Percentiles rank a stretch among this genome's conserved stretches.
Evolutionary conservation across 2,797 vertebrate species (phyloP).

Genomic region (Chelon labrosus): DNA sequence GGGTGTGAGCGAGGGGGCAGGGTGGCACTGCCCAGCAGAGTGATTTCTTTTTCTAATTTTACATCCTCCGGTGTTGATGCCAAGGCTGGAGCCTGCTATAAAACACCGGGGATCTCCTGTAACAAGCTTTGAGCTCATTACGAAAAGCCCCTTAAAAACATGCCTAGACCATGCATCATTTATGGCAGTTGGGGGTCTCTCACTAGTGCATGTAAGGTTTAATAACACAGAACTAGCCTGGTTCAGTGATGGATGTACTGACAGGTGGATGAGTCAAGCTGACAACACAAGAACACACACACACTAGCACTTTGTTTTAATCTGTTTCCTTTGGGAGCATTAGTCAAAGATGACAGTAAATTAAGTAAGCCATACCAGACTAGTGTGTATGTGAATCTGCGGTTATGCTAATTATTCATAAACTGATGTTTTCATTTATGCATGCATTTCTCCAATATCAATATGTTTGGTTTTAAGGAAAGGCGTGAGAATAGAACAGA

Average conservation of each 20-base stretch:
- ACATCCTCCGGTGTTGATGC: slow-evolving; percentile 56
- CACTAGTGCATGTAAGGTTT: slow-evolving; percentile 73
- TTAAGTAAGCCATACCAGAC: slow-evolving; percentile 3
- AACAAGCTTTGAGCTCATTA: slow-evolving; percentile 79
- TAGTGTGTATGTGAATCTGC: neutral
- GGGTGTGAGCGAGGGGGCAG: slow-evolving; percentile 45
- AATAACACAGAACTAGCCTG: slow-evolving; percentile 79
- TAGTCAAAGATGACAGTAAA: slow-evolving; percentile 44
- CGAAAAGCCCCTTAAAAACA: slow-evolving; percentile 73
- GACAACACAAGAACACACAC: slow-evolving; percentile 37
- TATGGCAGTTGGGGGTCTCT: slow-evolving; percentile 69
- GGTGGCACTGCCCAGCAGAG: slow-evolving; percentile 57
- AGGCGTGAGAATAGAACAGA: slow-evolving; percentile 7
- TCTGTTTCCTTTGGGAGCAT: slow-evolving; percentile 32
- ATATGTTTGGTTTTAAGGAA: neutral
- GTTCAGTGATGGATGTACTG: slow-evolving; percentile 73
- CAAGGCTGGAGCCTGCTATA: slow-evolving; percentile 69
- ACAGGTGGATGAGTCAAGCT: slow-evolving; percentile 62
- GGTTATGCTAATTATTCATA: slow-evolving; percentile 10
- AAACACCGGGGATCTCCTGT: slow-evolving; percentile 65
- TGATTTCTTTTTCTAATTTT: slow-evolving; percentile 66
- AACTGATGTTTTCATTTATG: slow-evolving; percentile 1
- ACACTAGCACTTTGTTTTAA: slow-evolving; percentile 14
- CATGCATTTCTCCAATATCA: slow-evolving; percentile 17
- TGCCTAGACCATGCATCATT: slow-evolving; percentile 80